These are phyloP conservation scores for Lacerta agilis DNA, from an alignment of 2,797 vertebrate species.

Conservation along the genomic window DNA sequence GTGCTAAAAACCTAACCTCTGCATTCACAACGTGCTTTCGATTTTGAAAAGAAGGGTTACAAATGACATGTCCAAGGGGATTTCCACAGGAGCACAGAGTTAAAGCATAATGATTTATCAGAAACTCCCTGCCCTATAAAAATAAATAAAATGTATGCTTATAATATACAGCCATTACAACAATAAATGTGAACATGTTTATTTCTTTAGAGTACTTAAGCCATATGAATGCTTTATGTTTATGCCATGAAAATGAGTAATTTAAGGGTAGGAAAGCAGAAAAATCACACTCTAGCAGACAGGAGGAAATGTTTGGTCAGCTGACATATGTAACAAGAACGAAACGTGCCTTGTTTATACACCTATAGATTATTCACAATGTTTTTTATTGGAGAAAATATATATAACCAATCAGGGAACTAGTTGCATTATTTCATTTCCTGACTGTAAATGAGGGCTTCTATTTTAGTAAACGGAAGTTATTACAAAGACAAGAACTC, in stretches of 20 bases:
- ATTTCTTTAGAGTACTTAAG: not conserved
- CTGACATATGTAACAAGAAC: not conserved
- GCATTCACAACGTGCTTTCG: slow-evolving; percentile 50
- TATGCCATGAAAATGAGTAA: slow-evolving; percentile 7
- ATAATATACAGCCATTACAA: slow-evolving; percentile 1
- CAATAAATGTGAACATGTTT: not conserved
- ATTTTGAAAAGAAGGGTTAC: slow-evolving; percentile 29
- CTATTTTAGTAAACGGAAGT: slow-evolving; percentile 61
- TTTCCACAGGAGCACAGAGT: slow-evolving; percentile 52
- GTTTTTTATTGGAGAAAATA: slow-evolving; percentile 19
- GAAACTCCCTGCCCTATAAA: not conserved
- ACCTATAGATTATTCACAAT: slow-evolving; percentile 16
- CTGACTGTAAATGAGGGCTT: slow-evolving; percentile 57
- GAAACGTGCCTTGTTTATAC: accelerated
- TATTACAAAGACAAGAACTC: slow-evolving; percentile 49
- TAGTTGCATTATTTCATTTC: slow-evolving; percentile 62
- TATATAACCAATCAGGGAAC: slow-evolving; percentile 47
- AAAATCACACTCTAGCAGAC: slow-evolving; percentile 23
- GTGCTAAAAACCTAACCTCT: not conserved
- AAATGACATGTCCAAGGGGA: slow-evolving; percentile 45
- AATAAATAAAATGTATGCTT: not conserved
- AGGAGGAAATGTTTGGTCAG: slow-evolving; percentile 12
- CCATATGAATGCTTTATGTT: not conserved
- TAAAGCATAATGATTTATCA: slow-evolving; percentile 14
- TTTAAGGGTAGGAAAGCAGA: not conserved